These are phyloP conservation scores for Premnoplex brunnescens DNA, from an alignment of 2,797 vertebrate genomes.

Conservation along the genomic window DNA sequence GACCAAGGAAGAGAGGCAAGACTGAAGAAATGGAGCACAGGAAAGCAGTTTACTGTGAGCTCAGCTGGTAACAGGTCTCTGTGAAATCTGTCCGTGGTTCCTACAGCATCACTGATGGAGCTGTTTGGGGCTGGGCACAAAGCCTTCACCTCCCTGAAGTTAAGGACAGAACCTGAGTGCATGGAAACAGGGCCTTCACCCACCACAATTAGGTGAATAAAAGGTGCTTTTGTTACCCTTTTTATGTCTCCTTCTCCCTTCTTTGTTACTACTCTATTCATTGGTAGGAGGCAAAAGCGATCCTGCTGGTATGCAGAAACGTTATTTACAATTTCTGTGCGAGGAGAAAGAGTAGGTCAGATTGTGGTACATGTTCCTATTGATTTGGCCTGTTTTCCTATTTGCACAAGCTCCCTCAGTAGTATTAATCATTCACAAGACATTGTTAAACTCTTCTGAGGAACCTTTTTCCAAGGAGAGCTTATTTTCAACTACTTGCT, in stretches of 20 bases:
- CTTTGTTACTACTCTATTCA: constrained; percentile 29
- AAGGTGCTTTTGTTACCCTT: constrained; percentile 34
- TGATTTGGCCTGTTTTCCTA: constrained; percentile 9
- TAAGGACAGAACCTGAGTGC: not conserved
- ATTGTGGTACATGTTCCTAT: not conserved
- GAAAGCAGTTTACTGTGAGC: not conserved
- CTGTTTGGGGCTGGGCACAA: not conserved
- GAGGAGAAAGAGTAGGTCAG: not conserved
- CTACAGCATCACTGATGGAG: not conserved
- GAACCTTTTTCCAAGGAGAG: not conserved
- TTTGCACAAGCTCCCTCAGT: not conserved
- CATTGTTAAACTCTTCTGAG: not conserved
- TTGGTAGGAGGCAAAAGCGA: constrained; percentile 19
- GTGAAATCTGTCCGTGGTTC: not conserved
- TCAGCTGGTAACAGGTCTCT: not conserved
- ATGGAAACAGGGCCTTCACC: not conserved
- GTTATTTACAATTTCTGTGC: constrained; percentile 40
- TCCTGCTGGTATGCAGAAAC: constrained; percentile 23
- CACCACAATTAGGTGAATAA: not conserved
- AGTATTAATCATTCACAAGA: constrained; percentile 36
- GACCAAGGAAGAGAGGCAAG: not conserved
- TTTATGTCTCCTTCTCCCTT: not conserved
- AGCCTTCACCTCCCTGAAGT: not conserved
- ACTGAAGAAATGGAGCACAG: not conserved
- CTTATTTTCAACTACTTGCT: not conserved